Percentiles rank a stretch among this genome's conserved stretches.
Evolutionary conservation across 2,888 invertebrate species (phyloP).

Genomic region (Melieria omissa): DNA sequence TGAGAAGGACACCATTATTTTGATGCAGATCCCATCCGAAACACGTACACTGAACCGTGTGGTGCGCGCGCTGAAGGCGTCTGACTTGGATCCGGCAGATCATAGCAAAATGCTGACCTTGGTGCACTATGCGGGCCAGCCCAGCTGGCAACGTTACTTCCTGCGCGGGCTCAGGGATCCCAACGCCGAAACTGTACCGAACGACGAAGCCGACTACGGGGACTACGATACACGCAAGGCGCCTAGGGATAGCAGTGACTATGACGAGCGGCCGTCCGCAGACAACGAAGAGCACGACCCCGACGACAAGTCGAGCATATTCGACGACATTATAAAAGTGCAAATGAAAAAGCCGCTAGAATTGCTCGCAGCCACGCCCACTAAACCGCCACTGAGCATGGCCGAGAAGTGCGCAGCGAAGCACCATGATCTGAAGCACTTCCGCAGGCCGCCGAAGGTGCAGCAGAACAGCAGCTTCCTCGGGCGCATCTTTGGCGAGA

Average conservation of each 20-base stretch:
- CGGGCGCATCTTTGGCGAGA: no score
- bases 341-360: not conserved
- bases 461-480: no score
- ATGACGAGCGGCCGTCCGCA: not conserved
- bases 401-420: slow-evolving; percentile 13
- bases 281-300: not conserved
- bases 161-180: slow-evolving; percentile 1
- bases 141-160: slow-evolving; percentile 7
- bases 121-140: slow-evolving; percentile 8
- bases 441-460: not conserved
- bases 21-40: not conserved
- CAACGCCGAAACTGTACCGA: not conserved
- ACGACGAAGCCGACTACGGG: slow-evolving; percentile 4
- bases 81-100: not conserved
- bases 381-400: slow-evolving; percentile 1
- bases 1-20: not conserved
- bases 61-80: slow-evolving; percentile 4
- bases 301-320: slow-evolving; percentile 15
- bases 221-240: not conserved
- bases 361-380: not conserved
- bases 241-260: not conserved
- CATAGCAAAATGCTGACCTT: not conserved
- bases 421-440: slow-evolving; percentile 10
- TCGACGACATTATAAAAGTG: slow-evolving; percentile 16
- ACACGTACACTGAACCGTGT: slow-evolving; percentile 1